Evolutionary conservation across 2,888 invertebrate genomes (phyloP), one percentile per base, ranked within the genome.

Genomic region (Synanthedon vespiformis): DNA sequence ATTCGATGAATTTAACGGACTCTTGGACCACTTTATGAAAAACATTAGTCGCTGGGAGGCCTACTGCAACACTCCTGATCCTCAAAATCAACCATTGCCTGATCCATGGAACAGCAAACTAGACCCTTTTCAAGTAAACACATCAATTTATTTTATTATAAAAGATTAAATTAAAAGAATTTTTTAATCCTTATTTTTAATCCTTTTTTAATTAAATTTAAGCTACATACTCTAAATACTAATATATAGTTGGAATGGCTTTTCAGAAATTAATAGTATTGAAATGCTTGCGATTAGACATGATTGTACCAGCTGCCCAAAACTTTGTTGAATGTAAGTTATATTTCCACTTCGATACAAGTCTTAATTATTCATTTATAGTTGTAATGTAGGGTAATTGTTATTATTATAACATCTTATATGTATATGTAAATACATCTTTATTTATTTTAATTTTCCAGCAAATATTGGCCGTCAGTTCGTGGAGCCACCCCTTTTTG

Each of bases 401-500:
- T 22, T 22, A 22, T 22, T 5, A 5, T 18, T 18, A 18, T 18
- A 18, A 18, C 18, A 2, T 18, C 18, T 18, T 18, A 18, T 18
- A 18, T 16, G 2, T 16, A 16, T 18, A 18, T 18, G 18, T 18
- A 18, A n/a, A 18, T 18, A 6, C 27, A 27, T 27, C 4, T 27
- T 34, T 34, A 34, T 10, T 34, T 34, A 8, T 1, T 34, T 10
- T 16, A 4, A 2, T 53, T n/a, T 63, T 63, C 8, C 70, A 89
- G 93, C 79, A 54, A 84, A 93, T 71, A 83, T 96, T 75, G 97
- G 97, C 0, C 85, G 89, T 50, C 88, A 91, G 66, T 98, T 94
- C 72, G 92, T 96, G 8, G 95, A 96, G 71, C 95, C 97, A 0
- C 97, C 97, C 0, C 92, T 95, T 0, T 97, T 97, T 72, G 95